A percentile compares a stretch with the other conserved stretches of the same genome.
Conservation (phyloP, 2,113 vertebrate genomes). For the Oreotrochilus melanogaster region DNA sequence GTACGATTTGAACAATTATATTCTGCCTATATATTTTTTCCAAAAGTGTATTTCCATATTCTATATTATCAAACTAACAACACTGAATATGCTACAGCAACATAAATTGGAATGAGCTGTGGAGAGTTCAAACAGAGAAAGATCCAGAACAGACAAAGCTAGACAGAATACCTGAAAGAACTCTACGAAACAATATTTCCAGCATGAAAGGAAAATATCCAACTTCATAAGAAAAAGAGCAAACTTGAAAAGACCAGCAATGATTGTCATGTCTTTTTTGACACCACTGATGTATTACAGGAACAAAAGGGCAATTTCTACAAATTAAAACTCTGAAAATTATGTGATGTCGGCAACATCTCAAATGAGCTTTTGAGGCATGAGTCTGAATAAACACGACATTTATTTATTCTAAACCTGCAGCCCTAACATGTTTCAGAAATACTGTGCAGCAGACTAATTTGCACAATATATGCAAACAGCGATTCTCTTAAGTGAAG, state of each 20-base stretch:
- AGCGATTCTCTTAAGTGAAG: conserved; percentile 22
- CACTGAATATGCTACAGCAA: not conserved
- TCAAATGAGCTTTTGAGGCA: not conserved
- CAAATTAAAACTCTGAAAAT: conserved; percentile 53
- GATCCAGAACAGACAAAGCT: not conserved
- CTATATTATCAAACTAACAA: not conserved
- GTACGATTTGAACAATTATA: not conserved
- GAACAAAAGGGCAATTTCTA: conserved; percentile 42
- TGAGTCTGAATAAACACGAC: not conserved
- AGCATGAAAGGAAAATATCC: not conserved
- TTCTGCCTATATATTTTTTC: not conserved
- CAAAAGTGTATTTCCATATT: not conserved
- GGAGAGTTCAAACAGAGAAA: not conserved
- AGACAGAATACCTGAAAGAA: not conserved
- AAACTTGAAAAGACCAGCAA: not conserved
- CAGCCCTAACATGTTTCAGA: conserved; percentile 6
- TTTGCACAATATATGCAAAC: conserved; percentile 34
- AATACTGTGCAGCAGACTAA: conserved; percentile 15
- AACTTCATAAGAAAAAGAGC: not conserved
- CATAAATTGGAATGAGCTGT: not conserved
- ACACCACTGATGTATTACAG: not conserved
- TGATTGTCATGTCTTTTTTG: conserved; percentile 2
- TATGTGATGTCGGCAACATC: not conserved
- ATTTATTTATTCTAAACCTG: conserved; percentile 30
- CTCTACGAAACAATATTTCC: not conserved